Conservation (phyloP, 2,888 invertebrate species). For the Orthosia cruda region DNA sequence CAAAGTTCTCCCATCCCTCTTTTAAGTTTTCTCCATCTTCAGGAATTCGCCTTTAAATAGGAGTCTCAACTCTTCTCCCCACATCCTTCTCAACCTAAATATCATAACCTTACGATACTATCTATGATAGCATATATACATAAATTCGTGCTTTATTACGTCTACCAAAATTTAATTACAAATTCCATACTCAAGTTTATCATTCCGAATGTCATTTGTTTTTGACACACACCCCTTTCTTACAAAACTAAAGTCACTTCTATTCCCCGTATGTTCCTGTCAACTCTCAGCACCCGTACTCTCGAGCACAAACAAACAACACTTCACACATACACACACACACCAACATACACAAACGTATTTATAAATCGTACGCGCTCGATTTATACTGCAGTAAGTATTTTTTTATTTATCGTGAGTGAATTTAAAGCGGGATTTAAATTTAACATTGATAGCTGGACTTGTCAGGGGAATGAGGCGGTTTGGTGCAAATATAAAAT, state of each 20-base stretch:
- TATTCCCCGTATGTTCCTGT: constrained; percentile 24
- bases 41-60: no score
- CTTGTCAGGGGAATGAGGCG: background rate
- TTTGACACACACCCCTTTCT: background rate
- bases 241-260: constrained; percentile 41
- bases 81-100: no score
- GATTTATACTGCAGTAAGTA: constrained; percentile 38
- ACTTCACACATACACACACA: constrained; percentile 32
- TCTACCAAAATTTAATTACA: no score
- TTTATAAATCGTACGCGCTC: constrained; percentile 46
- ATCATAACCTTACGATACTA: no score
- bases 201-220: background rate
- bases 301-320: constrained; percentile 64
- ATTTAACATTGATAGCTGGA: constrained; percentile 23
- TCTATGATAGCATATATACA: no score
- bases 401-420: constrained; percentile 54
- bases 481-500: background rate
- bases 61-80: no score
- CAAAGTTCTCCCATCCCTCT: no score
- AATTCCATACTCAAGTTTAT: no score
- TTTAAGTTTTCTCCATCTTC: no score
- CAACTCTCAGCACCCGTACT: constrained; percentile 32
- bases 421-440: constrained; percentile 41
- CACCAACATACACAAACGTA: constrained; percentile 9
- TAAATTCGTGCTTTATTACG: no score